Evolutionary conservation across 2,113 vertebrate genomes (phyloP).

Genomic region (Cettia cetti): DNA sequence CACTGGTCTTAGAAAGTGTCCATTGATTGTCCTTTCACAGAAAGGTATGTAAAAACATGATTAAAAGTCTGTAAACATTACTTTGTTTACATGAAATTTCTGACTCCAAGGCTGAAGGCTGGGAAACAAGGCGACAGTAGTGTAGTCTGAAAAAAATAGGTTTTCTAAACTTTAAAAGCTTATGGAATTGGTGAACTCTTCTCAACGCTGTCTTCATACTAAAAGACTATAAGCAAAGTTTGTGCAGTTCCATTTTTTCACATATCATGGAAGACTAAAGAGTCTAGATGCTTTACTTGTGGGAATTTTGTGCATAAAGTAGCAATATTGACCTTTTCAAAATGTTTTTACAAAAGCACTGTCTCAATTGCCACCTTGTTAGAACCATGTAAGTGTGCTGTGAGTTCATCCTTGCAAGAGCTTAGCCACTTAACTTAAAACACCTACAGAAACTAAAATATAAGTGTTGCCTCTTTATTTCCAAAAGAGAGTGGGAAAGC

Average conservation of each 20-base stretch:
- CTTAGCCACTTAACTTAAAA: neutral
- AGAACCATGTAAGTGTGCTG: neutral
- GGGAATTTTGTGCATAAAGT: neutral
- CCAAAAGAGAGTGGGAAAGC: neutral
- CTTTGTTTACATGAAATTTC: too few relatives aligned
- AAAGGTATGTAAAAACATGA: too few relatives aligned
- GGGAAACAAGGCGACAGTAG: too few relatives aligned
- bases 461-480: neutral
- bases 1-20: too few relatives aligned
- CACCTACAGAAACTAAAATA: neutral
- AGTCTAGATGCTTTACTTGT: neutral
- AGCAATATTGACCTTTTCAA: neutral
- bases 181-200: neutral
- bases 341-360: neutral
- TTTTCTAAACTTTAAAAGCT: neutral
- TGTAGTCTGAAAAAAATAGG: neutral
- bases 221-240: neutral
- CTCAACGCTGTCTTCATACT: neutral
- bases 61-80: too few relatives aligned
- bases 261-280: accelerated
- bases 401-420: neutral
- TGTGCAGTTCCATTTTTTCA: neutral
- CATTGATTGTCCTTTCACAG: too few relatives aligned
- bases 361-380: neutral
- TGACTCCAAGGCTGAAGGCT: too few relatives aligned